Evolutionary conservation across 2,797 vertebrate genomes (phyloP).

Genomic region (Fundulus diaphanus): DNA sequence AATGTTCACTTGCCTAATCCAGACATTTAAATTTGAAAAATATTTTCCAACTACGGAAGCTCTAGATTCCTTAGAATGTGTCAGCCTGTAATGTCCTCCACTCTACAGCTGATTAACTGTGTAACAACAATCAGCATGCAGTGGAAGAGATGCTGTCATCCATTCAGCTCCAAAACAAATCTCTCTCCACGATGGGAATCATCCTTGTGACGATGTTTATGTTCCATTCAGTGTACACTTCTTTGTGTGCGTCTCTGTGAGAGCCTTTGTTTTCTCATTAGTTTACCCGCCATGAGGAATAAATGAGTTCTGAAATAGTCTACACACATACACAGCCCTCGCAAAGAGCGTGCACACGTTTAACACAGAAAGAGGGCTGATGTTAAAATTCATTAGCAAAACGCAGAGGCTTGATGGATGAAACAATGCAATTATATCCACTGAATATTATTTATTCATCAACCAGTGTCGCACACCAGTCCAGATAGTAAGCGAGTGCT

Average conservation of each 20-base stretch:
- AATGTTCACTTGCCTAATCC: neutral
- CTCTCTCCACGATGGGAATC: conserved; percentile 3
- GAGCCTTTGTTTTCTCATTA: conserved; percentile 17
- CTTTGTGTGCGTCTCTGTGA: neutral
- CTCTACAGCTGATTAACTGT: conserved; percentile 12
- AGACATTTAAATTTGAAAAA: neutral
- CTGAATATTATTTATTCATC: conserved; percentile 7
- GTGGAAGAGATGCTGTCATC: conserved; percentile 1
- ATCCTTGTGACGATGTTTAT: conserved; percentile 11
- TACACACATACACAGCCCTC: conserved; percentile 1
- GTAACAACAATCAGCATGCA: conserved; percentile 6
- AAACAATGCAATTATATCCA: neutral
- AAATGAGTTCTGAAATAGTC: neutral
- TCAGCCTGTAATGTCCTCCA: neutral
- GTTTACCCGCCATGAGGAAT: conserved; percentile 16
- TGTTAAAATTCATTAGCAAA: neutral
- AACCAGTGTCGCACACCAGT: neutral
- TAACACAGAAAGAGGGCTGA: neutral
- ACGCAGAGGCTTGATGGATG: neutral
- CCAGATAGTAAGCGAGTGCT: conserved; percentile 1
- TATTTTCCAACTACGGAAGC: neutral
- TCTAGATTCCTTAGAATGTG: neutral
- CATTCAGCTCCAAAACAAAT: conserved; percentile 24
- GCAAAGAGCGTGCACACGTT: neutral
- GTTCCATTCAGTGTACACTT: neutral